Evolutionary conservation across 2,113 vertebrate genomes (phyloP).

Genomic region (Polypterus bichir): DNA sequence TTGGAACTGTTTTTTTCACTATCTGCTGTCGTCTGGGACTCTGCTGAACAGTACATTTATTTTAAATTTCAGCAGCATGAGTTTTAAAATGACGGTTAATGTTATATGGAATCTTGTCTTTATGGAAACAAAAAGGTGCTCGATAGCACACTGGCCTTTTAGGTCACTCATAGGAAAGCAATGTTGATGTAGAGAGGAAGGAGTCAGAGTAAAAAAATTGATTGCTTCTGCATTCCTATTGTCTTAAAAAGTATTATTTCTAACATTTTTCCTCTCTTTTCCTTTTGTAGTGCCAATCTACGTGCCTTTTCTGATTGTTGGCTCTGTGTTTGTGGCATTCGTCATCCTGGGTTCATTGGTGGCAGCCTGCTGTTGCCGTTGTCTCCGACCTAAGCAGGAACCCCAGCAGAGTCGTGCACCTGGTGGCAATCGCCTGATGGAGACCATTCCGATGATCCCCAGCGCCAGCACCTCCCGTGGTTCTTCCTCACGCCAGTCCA

Average conservation of each 20-base stretch:
- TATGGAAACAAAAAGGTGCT: too few relatives aligned
- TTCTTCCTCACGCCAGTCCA: conserved; percentile 89
- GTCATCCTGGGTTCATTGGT: conserved; percentile 85
- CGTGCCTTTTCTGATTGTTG: conserved; percentile 91
- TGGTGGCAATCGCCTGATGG: conserved; percentile 64
- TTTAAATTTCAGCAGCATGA: too few relatives aligned
- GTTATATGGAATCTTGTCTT: too few relatives aligned
- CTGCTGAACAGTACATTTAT: too few relatives aligned
- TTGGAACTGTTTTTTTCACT: too few relatives aligned
- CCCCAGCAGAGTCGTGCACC: conserved; percentile 61
- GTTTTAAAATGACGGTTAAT: too few relatives aligned
- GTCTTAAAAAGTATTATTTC: neutral
- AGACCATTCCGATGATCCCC: conserved; percentile 96
- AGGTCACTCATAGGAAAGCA: too few relatives aligned
- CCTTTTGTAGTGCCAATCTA: conserved; percentile 82
- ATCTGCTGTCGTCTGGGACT: too few relatives aligned
- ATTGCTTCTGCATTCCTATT: too few relatives aligned
- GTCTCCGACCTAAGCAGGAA: conserved; percentile 91
- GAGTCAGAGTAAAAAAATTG: too few relatives aligned
- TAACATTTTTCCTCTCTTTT: conserved; percentile 13
- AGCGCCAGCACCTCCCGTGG: conserved; percentile 75
- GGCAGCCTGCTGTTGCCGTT: conserved; percentile 88
- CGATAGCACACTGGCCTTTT: too few relatives aligned
- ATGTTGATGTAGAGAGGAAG: too few relatives aligned
- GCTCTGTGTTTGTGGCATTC: conserved; percentile 90